Evolutionary conservation across 35 echinoderm and acorn worm genomes (phyloP).

Genomic region (Strongylocentrotus purpuratus): DNA sequence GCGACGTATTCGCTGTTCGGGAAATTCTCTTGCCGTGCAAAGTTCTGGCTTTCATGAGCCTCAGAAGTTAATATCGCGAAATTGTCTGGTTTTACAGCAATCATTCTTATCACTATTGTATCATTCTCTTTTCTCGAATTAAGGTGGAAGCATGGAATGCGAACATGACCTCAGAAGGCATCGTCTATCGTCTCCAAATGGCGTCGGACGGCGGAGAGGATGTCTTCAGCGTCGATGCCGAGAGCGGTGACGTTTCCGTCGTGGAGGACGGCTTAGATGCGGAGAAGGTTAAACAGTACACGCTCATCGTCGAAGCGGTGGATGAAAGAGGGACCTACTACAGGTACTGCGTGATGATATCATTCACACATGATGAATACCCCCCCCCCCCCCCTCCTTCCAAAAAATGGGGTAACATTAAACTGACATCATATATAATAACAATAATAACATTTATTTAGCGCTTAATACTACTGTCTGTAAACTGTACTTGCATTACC

Average conservation of each 20-base stretch:
- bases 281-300: neutral
- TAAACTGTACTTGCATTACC: no score
- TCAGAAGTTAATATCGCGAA: no score
- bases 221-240: neutral
- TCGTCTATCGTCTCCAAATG: constrained; percentile 21
- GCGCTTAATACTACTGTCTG: no score
- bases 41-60: no score
- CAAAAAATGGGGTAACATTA: no score
- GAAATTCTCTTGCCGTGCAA: no score
- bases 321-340: constrained; percentile 33
- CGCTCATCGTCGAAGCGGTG: neutral
- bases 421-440: no score
- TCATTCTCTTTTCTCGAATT: neutral
- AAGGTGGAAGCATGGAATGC: constrained; percentile 12
- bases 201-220: constrained; percentile 22
- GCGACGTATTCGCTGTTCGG: no score
- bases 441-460: no score
- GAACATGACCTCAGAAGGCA: neutral
- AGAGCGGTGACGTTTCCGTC: neutral
- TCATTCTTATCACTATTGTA: neutral
- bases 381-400: no score
- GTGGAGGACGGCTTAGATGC: neutral
- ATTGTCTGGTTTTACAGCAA: no score
- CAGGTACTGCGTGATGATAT: neutral
- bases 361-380: neutral